Percentiles rank a stretch among this genome's conserved stretches.
Conservation (phyloP, 2,888 invertebrate species). For the Cheilosia vulpina region DNA sequence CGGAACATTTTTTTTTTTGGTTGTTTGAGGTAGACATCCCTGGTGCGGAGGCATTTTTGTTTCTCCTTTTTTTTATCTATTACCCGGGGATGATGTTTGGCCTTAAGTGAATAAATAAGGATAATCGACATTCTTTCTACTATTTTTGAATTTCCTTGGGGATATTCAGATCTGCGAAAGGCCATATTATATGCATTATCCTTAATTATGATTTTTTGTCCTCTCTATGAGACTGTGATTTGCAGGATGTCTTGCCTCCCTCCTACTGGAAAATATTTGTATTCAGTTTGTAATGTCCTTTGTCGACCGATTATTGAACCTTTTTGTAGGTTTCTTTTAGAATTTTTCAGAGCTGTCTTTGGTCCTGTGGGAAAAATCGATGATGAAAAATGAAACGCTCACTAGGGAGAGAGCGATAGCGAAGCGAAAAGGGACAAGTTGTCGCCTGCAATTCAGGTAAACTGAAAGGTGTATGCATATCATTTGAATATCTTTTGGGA, state of each 20-base stretch:
- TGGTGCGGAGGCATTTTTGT: constrained; percentile 31
- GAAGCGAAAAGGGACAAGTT: constrained; percentile 56
- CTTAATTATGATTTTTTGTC: constrained; percentile 70
- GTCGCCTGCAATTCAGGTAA: constrained; percentile 65
- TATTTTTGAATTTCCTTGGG: constrained; percentile 6
- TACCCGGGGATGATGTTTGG: constrained; percentile 69
- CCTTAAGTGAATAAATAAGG: constrained; percentile 74
- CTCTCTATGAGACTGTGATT: constrained; percentile 41
- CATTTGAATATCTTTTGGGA: constrained; percentile 67
- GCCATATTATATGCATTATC: constrained; percentile 64
- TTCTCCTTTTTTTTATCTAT: constrained; percentile 53
- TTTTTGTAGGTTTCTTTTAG: constrained; percentile 26
- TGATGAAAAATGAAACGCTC: constrained; percentile 72
- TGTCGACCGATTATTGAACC: constrained; percentile 26
- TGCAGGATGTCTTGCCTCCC: constrained; percentile 16
- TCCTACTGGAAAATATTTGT: constrained; percentile 30
- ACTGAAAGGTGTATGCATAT: constrained; percentile 69
- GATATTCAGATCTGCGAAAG: constrained; percentile 67
- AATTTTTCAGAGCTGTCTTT: constrained; percentile 14
- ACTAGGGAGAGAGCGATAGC: constrained; percentile 9
- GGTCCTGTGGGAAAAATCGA: constrained; percentile 73
- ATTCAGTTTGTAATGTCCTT: constrained; percentile 1
- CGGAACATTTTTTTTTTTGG: constrained; percentile 49
- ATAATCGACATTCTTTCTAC: constrained; percentile 62
- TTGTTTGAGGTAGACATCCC: constrained; percentile 48